Evolutionary conservation across 1,140 invertebrate species (phyloP).

Genomic region (Pachypsylla venusta): DNA sequence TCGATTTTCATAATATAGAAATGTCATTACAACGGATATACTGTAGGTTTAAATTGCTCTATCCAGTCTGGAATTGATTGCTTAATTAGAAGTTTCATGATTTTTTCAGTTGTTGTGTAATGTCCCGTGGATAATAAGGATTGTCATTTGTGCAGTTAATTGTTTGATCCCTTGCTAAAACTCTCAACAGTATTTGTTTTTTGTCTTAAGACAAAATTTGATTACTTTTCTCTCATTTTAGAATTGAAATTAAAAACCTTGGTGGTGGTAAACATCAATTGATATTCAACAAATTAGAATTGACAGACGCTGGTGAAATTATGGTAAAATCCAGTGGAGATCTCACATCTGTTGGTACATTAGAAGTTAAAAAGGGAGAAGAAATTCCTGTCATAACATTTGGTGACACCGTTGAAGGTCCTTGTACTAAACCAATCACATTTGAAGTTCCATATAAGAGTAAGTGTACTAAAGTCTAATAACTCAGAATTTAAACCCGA

Average conservation of each 20-base stretch:
- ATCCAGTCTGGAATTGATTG: no score
- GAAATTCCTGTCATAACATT: slow-evolving; percentile 65
- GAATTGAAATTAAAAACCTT: slow-evolving; percentile 75
- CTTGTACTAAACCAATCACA: slow-evolving; percentile 57
- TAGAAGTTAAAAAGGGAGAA: slow-evolving; percentile 71
- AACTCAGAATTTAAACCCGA: no score
- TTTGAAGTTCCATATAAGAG: slow-evolving; percentile 85
- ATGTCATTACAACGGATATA: no score
- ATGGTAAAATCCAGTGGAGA: slow-evolving; percentile 61
- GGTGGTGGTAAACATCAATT: slow-evolving; percentile 84
- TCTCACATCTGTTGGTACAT: slow-evolving; percentile 58
- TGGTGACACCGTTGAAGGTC: slow-evolving; percentile 63
- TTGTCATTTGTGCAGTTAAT: background rate
- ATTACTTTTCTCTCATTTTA: slow-evolving; percentile 27
- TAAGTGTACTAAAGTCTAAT: slow-evolving; percentile 31
- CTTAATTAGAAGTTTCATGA: no score
- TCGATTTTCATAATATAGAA: no score
- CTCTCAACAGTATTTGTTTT: background rate
- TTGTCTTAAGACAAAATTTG: slow-evolving; percentile 2
- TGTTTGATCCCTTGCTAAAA: no score
- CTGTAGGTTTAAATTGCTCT: no score
- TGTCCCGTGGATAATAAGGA: background rate
- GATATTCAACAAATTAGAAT: slow-evolving; percentile 64
- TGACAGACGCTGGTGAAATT: slow-evolving; percentile 72
- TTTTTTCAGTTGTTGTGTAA: no score